Evolutionary conservation across 2,797 vertebrate species (phyloP).

Genomic region (Lycodopsis pacificus): DNA sequence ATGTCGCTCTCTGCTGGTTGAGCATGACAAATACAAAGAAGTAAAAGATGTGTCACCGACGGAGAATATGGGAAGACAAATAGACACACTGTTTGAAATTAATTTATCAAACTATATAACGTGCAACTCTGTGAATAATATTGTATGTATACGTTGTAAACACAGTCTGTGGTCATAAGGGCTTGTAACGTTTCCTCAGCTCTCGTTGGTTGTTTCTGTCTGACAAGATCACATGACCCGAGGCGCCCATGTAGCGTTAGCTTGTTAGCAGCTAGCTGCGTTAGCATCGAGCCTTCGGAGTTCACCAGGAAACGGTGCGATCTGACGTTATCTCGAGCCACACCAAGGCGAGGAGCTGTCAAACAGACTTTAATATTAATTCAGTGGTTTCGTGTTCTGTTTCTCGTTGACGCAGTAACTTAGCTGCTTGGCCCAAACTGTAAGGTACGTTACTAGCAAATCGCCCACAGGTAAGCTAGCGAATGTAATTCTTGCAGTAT

Average conservation of each 20-base stretch:
- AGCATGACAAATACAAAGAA: background rate
- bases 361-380: slow-evolving; percentile 10
- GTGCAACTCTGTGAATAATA: background rate
- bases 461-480: slow-evolving; percentile 4
- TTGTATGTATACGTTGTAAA: background rate
- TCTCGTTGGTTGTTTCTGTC: slow-evolving; percentile 22
- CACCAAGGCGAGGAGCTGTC: slow-evolving; percentile 29
- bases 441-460: slow-evolving; percentile 38
- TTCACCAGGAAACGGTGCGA: slow-evolving; percentile 64
- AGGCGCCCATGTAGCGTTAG: slow-evolving; percentile 42
- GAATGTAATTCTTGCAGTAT: background rate
- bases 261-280: slow-evolving; percentile 57
- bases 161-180: background rate
- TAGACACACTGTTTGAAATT: background rate
- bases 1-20: slow-evolving; percentile 51
- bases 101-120: background rate
- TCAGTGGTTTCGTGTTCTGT: background rate
- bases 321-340: slow-evolving; percentile 14
- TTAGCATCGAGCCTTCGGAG: slow-evolving; percentile 36
- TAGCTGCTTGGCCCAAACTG: slow-evolving; percentile 5
- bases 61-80: background rate
- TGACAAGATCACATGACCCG: slow-evolving; percentile 68
- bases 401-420: background rate
- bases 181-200: background rate
- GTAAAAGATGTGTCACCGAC: background rate